A percentile compares a stretch with the other conserved stretches of the same genome.
Evolutionary conservation across 92 coral and sea anemone genomes (phyloP).

Genomic region (Zoanthus solanderi): DNA sequence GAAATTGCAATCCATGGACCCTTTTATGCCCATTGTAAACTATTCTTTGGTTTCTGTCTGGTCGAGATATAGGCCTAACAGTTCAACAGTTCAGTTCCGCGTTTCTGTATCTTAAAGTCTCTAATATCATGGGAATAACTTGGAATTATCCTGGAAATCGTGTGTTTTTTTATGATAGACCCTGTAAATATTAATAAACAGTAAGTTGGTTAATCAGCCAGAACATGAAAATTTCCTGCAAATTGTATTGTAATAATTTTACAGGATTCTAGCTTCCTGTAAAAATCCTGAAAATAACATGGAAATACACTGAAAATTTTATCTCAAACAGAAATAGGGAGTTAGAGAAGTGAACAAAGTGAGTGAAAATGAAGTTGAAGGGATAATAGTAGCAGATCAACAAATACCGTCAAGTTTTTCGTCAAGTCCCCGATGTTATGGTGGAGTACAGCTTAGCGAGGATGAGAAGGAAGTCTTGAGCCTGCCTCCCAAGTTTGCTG

Average conservation of each 20-base stretch:
- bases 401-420: slow-evolving; percentile 29
- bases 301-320: no score
- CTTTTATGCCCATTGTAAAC: slow-evolving; percentile 57
- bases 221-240: no score
- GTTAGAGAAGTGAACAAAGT: slow-evolving; percentile 10
- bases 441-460: slow-evolving; percentile 27
- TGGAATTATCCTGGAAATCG: no score
- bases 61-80: slow-evolving; percentile 55
- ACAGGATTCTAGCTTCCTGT: no score
- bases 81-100: slow-evolving; percentile 13
- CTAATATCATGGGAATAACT: no score
- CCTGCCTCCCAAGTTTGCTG: slow-evolving; percentile 41
- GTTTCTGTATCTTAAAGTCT: slow-evolving; percentile 32
- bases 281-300: no score
- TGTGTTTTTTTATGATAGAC: no score
- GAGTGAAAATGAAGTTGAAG: slow-evolving; percentile 1
- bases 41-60: slow-evolving; percentile 52
- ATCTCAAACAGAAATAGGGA: background rate
- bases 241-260: no score
- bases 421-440: slow-evolving; percentile 51
- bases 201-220: no score
- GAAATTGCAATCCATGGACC: slow-evolving; percentile 51
- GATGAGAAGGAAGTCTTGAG: slow-evolving; percentile 12
- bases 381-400: slow-evolving; percentile 18
- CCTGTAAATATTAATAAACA: no score